Evolutionary conservation across 1,140 invertebrate genomes (phyloP), one percentile per base, ranked within the genome.

Genomic region (Portunus trituberculatus): DNA sequence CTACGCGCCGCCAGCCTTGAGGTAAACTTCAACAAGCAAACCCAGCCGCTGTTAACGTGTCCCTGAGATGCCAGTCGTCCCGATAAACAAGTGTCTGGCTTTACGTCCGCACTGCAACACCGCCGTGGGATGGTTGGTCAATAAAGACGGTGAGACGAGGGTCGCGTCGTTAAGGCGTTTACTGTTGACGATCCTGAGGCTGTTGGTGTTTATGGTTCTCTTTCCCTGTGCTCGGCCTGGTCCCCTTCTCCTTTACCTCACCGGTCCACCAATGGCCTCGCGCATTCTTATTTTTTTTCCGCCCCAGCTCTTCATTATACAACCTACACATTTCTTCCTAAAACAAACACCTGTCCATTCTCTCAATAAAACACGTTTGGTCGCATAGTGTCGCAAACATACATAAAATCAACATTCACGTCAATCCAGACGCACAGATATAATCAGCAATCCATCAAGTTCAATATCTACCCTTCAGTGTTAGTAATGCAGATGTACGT

Each of bases 121-220:
- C 67, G 67, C 67, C 67, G 67, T 20, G 20, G 20, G 67, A 7
- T 76, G 67, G 67, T n/a, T 76, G 67, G 67, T 76, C 67, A 76
- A 76, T 76, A 76, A 76, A 76, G 67, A 25, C 67, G 67, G 67
- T 25, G 67, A 76, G 67, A 76, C 67, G 67, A 76, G 52, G 52
- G 67, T 76, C 67, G 67, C 67, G 67, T 76, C 67, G 67, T 76
- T 76, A 76, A 76, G 67, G 67, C 67, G 67, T 76, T 76, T 76
- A 76, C 67, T 76, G 67, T 76, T 76, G 67, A 76, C 67, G 67
- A 76, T 76, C 67, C 67, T 76, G 67, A 76, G 67, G 67, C 67
- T 76, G 67, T 76, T 76, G 67, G 67, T 76, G 67, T 76, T 76
- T 76, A 76, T 76, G 67, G 67, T 20, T n/a, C 20, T 76, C 67